Conservation (phyloP, 2,888 invertebrate species). For the Caenorhabditis auriculariae region DNA sequence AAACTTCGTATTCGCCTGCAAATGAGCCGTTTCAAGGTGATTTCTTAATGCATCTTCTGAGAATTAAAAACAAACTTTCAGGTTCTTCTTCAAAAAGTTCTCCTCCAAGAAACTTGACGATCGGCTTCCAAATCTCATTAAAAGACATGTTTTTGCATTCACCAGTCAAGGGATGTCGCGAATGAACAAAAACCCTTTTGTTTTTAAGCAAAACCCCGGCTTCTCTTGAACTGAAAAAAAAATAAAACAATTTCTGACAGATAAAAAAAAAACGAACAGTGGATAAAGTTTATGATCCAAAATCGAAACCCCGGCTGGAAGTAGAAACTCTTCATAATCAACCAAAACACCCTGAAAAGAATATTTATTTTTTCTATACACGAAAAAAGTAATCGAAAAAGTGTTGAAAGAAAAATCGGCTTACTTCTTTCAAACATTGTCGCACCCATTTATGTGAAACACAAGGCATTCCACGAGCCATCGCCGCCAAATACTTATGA, state of each 20-base stretch:
- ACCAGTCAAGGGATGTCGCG: constrained; percentile 18
- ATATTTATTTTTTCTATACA: not conserved
- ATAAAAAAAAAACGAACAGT: constrained; percentile 24
- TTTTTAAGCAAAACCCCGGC: constrained; percentile 47
- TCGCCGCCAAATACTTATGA: constrained; percentile 75
- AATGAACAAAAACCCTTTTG: constrained; percentile 47
- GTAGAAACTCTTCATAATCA: constrained; percentile 35
- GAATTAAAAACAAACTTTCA: not conserved
- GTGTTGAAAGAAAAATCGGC: constrained; percentile 6
- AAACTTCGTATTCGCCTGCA: constrained; percentile 51
- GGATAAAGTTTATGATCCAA: constrained; percentile 35
- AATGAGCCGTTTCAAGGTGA: not conserved
- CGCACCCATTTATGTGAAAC: constrained; percentile 77
- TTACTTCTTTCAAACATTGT: constrained; percentile 69
- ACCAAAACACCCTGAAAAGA: constrained; percentile 31
- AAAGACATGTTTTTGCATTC: constrained; percentile 26
- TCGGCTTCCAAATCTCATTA: constrained; percentile 58
- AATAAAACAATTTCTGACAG: too few relatives aligned
- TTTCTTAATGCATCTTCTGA: not conserved
- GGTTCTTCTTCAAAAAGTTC: constrained; percentile 11
- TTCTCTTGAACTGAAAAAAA: constrained; percentile 36
- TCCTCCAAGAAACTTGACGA: constrained; percentile 50
- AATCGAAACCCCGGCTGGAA: constrained; percentile 53
- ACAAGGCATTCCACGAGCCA: constrained; percentile 73
- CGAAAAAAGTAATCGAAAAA: constrained; percentile 1